Conservation (phyloP, 2,888 invertebrate species). For the Rhamnusium bicolor region DNA sequence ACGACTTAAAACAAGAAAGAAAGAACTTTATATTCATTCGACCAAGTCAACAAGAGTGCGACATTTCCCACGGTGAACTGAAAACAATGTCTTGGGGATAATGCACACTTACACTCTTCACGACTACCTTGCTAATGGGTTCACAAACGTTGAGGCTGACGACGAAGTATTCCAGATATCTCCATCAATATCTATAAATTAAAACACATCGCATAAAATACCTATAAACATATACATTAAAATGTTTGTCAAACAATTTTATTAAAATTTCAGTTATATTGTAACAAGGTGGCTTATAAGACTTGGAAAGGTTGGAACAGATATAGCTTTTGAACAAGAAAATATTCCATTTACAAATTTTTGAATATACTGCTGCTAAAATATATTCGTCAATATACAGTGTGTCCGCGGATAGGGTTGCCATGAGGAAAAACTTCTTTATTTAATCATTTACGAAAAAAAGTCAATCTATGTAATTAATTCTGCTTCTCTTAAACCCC, state of each 20-base stretch:
- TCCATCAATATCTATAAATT: background rate
- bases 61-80: conserved; percentile 42
- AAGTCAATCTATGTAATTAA: no score
- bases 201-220: background rate
- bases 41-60: conserved; percentile 31
- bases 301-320: no score
- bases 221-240: background rate
- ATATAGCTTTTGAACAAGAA: no score
- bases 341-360: no score
- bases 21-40: conserved; percentile 16
- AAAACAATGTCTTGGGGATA: conserved; percentile 31
- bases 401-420: no score
- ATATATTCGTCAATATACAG: no score
- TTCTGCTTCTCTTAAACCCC: no score
- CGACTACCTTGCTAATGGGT: conserved; percentile 20
- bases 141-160: background rate
- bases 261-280: background rate
- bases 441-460: no score
- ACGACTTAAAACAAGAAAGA: conserved; percentile 6
- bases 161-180: background rate
- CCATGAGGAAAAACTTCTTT: no score
- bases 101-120: conserved; percentile 11
- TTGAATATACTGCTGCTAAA: no score
- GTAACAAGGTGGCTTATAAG: no score
- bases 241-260: background rate